phyloP scores from a whole-genome alignment of 2,113 vertebrate species.

The Polypterus senegalus region DNA sequence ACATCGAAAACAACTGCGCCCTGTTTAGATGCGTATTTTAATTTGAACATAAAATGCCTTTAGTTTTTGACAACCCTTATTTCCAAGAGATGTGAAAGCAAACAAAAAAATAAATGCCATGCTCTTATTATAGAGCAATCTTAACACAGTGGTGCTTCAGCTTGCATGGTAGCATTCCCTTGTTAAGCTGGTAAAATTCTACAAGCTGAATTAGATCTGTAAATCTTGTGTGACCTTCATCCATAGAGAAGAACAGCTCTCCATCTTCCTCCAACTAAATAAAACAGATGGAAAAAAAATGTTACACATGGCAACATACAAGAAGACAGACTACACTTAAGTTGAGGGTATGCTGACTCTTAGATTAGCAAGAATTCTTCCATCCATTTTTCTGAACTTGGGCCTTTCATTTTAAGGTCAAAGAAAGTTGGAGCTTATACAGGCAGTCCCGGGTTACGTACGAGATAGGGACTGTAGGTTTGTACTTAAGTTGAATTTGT shows the following conservation, averaged over 20 bases:
- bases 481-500: too few species aligned
- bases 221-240: constrained; percentile 86
- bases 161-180: constrained; percentile 83
- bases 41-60: constrained; percentile 1
- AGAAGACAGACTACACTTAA: too few species aligned
- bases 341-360: too few species aligned
- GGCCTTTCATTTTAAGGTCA: too few species aligned
- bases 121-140: constrained; percentile 62
- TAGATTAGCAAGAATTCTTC: too few species aligned
- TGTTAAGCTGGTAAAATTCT: constrained; percentile 95
- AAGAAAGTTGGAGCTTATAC: too few species aligned
- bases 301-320: neutral
- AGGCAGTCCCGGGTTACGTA: too few species aligned
- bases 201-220: constrained; percentile 93
- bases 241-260: constrained; percentile 77
- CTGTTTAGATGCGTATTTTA: neutral
- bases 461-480: too few species aligned
- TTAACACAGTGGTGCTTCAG: constrained; percentile 84
- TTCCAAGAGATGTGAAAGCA: constrained; percentile 1
- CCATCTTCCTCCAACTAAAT: constrained; percentile 79
- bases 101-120: constrained; percentile 2
- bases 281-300: neutral
- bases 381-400: too few species aligned
- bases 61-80: neutral
- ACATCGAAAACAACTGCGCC: neutral